Evolutionary conservation across 2,113 vertebrate genomes (phyloP).

Genomic region (Caranx ignobilis): DNA sequence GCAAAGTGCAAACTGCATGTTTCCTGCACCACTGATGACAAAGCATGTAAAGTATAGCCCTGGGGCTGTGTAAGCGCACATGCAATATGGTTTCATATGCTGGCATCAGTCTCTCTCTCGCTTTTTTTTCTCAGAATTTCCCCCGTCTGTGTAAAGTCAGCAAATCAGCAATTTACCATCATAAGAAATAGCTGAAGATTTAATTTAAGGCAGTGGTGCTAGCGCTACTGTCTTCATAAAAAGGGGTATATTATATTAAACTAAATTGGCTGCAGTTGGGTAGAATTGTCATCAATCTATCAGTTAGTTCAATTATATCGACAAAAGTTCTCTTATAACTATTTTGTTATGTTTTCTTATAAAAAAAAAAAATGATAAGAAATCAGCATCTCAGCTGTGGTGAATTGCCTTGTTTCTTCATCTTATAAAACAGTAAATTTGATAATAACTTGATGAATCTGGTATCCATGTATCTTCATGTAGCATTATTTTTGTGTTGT

Average conservation of each 20-base stretch:
- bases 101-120: neutral
- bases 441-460: no score
- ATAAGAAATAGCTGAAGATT: neutral
- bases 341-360: no score
- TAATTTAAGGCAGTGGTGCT: neutral
- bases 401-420: neutral
- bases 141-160: neutral
- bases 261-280: neutral
- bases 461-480: no score
- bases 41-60: neutral
- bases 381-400: neutral
- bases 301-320: no score
- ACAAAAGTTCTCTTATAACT: no score
- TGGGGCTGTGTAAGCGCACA: neutral
- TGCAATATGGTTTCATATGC: constrained; percentile 4
- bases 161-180: neutral
- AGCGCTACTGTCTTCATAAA: neutral
- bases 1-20: neutral
- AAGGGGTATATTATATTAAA: neutral
- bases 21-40: constrained; percentile 37
- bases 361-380: no score
- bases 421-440: no score
- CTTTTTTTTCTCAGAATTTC: constrained; percentile 39
- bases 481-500: neutral
- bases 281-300: neutral